These are phyloP conservation scores for Emys orbicularis DNA, from an alignment of 2,797 vertebrate species.

Conservation along the genomic window DNA sequence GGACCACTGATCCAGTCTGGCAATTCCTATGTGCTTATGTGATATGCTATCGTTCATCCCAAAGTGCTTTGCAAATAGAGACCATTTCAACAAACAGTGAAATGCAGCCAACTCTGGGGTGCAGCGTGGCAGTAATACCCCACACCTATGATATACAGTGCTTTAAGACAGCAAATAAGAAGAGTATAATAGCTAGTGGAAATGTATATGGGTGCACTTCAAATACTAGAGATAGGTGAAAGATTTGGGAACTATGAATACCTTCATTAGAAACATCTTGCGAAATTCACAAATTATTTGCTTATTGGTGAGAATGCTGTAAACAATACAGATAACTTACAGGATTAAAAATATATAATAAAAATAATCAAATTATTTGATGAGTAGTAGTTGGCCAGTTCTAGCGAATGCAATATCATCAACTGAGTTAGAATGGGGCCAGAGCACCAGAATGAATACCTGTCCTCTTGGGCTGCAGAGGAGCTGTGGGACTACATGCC, in stretches of 20 bases:
- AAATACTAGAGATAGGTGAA: not conserved
- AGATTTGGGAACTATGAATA: not conserved
- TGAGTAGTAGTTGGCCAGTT: not conserved
- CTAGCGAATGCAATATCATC: not conserved
- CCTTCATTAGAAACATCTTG: not conserved
- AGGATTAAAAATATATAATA: not conserved
- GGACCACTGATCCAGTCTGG: not conserved
- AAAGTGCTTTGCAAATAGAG: not conserved
- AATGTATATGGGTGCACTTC: constrained; percentile 36
- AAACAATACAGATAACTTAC: not conserved
- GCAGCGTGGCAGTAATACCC: not conserved
- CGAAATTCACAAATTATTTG: not conserved
- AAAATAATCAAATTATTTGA: not conserved
- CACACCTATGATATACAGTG: constrained; percentile 35
- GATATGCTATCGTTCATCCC: fast-evolving
- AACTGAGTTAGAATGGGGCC: not conserved
- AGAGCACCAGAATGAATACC: not conserved
- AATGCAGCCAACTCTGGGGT: not conserved
- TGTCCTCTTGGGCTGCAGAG: not conserved
- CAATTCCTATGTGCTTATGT: not conserved
- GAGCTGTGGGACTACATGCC: not conserved
- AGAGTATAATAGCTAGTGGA: constrained; percentile 40
- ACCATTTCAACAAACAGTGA: not conserved
- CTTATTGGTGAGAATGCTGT: not conserved
- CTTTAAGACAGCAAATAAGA: not conserved